Base-by-base conservation (phyloP, 1,140 invertebrate species). In the Saxidomus purpurata region DNA sequence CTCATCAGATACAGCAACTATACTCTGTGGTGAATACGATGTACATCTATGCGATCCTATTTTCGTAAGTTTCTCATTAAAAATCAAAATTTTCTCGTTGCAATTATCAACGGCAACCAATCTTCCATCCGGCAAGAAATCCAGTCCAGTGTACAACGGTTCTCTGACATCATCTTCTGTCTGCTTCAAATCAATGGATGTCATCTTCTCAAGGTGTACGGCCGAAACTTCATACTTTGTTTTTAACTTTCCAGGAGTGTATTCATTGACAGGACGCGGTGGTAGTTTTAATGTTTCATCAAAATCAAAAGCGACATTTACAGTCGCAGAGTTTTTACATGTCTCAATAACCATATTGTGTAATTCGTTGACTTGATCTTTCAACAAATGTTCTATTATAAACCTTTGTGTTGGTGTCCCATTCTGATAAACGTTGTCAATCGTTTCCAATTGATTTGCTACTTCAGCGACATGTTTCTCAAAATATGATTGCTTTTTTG, bases 121-220 rank as follows among this genome's bases (percentile, higher is more conserved):
- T 49, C 76, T 79, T n/a, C 76, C 76, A 47, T 79, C 76, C 0
- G 76, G 38, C 19, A 79, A n/a, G n/a, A n/a, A n/a, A n/a, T n/a
- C n/a, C n/a, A n/a, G n/a, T n/a, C n/a, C n/a, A n/a, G n/a, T n/a
- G n/a, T n/a, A n/a, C n/a, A n/a, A n/a, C n/a, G n/a, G n/a, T n/a
- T n/a, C n/a, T n/a, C n/a, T n/a, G n/a, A n/a, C n/a, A n/a, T n/a
- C n/a, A 55, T 55, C 52, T 55, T 22, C 52, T 11, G 52, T 55
- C 52, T 55, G 43, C 17, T 6, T 55, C 52, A 11, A 55, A 22
- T 55, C 52, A 55, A 55, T 55, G 3, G 19, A 55, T 22, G 22
- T 22, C 15, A 55, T 22, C 22, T 11, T 11, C 4, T 13, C n/a
- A n/a, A n/a, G n/a, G n/a, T n/a, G n/a, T n/a, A n/a, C n/a, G n/a